These are phyloP conservation scores for Prunella fulvescens DNA, from an alignment of 2,113 vertebrate species.

Conservation along the genomic window DNA sequence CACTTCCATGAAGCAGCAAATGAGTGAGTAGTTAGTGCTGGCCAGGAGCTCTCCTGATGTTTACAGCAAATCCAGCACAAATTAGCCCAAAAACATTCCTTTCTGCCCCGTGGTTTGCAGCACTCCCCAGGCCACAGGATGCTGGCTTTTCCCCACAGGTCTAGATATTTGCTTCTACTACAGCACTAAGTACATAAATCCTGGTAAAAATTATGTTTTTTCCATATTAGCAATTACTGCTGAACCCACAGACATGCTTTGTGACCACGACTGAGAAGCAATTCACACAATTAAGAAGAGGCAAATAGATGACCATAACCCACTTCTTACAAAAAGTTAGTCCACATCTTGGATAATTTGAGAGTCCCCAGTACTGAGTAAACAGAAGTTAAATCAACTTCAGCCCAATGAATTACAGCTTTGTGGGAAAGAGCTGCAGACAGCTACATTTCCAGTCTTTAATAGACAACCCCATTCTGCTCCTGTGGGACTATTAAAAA, in stretches of 20 bases:
- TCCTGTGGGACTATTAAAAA: not conserved
- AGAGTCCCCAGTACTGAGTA: not conserved
- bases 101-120: not conserved
- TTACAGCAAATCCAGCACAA: not conserved
- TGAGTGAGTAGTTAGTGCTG: accelerated
- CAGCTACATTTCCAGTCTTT: not conserved
- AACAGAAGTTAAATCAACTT: constrained; percentile 6
- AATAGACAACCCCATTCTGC: not conserved
- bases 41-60: not conserved
- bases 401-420: not conserved
- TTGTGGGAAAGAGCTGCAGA: not conserved
- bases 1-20: not conserved
- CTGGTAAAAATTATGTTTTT: not conserved
- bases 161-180: not conserved
- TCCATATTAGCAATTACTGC: not conserved
- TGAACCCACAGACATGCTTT: not conserved
- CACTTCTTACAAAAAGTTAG: not conserved
- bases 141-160: not conserved
- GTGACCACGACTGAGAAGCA: not conserved
- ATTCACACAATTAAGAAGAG: not conserved
- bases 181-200: not conserved
- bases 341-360: not conserved
- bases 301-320: not conserved
- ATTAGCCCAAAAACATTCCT: not conserved
- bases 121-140: not conserved